A percentile compares a stretch with the other conserved stretches of the same genome.
Conservation (phyloP, 1,140 invertebrate species). For the Luehdorfia chinensis region DNA sequence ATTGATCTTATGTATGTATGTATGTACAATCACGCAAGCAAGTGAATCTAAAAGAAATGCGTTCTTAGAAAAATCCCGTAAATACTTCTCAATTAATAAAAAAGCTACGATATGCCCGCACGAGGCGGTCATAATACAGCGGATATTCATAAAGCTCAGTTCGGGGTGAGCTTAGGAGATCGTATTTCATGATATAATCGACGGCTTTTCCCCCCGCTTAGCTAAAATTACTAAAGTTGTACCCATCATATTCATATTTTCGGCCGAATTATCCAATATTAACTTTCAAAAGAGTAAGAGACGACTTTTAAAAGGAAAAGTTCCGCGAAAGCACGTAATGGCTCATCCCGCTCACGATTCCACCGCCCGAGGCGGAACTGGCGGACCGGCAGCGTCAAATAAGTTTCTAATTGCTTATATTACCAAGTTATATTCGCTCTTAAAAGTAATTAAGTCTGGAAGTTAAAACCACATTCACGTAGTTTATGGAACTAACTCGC, state of each 20-base stretch:
- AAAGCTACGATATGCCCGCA: conserved; percentile 5
- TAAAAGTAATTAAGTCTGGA: conserved; percentile 72
- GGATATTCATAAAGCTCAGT: conserved; percentile 37
- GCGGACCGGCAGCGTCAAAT: conserved; percentile 74
- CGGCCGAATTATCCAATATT: conserved; percentile 71
- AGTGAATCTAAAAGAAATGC: no score
- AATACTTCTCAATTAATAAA: conserved; percentile 12
- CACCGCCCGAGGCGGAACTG: conserved; percentile 65
- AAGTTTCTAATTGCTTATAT: conserved; percentile 78
- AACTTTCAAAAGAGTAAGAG: conserved; percentile 74
- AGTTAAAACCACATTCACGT: conserved; percentile 68
- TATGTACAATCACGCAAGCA: no score
- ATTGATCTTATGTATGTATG: no score
- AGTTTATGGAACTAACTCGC: conserved; percentile 48
- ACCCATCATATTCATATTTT: conserved; percentile 70
- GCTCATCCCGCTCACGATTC: conserved; percentile 74
- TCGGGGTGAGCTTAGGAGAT: conserved; percentile 36
- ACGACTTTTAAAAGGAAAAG: conserved; percentile 76
- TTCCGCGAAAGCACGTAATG: conserved; percentile 72
- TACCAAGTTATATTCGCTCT: conserved; percentile 75
- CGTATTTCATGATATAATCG: conserved; percentile 56
- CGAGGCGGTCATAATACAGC: conserved; percentile 34
- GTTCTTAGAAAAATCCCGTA: conserved; percentile 1
- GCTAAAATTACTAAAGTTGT: conserved; percentile 64
- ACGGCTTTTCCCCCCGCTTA: conserved; percentile 47